Conservation (phyloP, 2,113 vertebrate species). For the Apus apus region DNA sequence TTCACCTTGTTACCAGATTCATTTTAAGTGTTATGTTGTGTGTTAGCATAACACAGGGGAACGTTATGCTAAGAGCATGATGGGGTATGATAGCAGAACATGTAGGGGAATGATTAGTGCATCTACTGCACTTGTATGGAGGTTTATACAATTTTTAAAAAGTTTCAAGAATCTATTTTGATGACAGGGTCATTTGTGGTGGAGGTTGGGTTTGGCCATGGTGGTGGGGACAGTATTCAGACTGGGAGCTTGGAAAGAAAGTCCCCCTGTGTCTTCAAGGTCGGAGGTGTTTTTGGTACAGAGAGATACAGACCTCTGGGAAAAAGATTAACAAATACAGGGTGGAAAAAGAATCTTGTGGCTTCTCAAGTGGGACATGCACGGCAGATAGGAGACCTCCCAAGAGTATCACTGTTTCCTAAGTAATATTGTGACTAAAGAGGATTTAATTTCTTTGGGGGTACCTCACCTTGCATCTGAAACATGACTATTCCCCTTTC, state of each 20-base stretch:
- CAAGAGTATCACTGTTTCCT: neutral
- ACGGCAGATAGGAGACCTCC: neutral
- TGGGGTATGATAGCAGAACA: neutral
- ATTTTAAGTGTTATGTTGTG: neutral
- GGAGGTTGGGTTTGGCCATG: neutral
- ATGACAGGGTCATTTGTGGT: neutral
- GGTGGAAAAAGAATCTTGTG: neutral
- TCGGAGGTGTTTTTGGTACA: neutral
- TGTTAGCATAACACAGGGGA: neutral
- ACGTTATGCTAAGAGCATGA: neutral
- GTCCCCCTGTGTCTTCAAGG: neutral
- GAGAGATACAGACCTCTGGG: neutral
- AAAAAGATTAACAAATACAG: neutral
- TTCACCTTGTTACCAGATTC: neutral
- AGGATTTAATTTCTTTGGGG: neutral
- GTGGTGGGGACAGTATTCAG: neutral
- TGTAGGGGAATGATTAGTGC: neutral
- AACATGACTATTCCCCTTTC: neutral
- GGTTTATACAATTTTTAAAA: neutral
- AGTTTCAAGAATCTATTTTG: neutral
- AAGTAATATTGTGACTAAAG: neutral
- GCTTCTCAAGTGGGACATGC: neutral
- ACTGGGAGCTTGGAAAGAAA: neutral
- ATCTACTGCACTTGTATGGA: neutral
- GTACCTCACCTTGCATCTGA: neutral